Percentiles rank a stretch among this genome's conserved stretches.
phyloP scores from a whole-genome alignment of 2,888 invertebrate species.

The Ommatoiulus sabulosus region DNA sequence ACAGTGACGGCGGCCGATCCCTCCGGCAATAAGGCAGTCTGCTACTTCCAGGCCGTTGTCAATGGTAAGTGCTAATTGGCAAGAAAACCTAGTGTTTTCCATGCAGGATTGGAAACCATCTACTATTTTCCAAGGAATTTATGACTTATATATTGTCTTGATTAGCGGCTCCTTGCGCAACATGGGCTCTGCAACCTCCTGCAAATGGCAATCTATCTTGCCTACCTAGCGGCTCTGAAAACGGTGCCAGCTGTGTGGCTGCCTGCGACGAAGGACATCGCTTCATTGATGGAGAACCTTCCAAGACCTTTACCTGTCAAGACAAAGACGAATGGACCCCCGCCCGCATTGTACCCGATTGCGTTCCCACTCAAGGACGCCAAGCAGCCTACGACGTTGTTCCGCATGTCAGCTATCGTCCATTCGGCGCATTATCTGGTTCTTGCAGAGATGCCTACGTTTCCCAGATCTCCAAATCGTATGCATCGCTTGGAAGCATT shows the following conservation, averaged over 20 bases:
- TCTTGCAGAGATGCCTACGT: constrained; percentile 87
- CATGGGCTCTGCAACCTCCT: constrained; percentile 92
- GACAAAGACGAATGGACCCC: constrained; percentile 86
- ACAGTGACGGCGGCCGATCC: constrained; percentile 89
- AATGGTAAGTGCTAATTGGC: constrained; percentile 54
- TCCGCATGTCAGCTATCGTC: constrained; percentile 86
- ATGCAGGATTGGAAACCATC: neutral
- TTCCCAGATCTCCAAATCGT: constrained; percentile 76
- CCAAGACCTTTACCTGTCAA: constrained; percentile 88
- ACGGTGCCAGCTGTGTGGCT: constrained; percentile 81
- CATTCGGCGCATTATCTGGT: constrained; percentile 88
- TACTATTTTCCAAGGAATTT: too few species aligned
- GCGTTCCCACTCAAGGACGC: constrained; percentile 94
- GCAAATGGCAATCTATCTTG: constrained; percentile 90
- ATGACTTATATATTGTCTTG: neutral
- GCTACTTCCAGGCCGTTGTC: constrained; percentile 84
- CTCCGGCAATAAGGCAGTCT: constrained; percentile 87
- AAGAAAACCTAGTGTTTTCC: neutral
- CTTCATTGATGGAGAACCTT: constrained; percentile 90
- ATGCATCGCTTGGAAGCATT: constrained; percentile 80
- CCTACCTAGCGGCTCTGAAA: constrained; percentile 77
- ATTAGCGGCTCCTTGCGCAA: constrained; percentile 92
- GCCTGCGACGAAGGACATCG: constrained; percentile 84
- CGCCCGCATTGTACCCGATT: constrained; percentile 90
- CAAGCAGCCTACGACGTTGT: constrained; percentile 95